These are phyloP conservation scores for Meda fulgida DNA, from an alignment of 2,797 vertebrate genomes.

Conservation along the genomic window DNA sequence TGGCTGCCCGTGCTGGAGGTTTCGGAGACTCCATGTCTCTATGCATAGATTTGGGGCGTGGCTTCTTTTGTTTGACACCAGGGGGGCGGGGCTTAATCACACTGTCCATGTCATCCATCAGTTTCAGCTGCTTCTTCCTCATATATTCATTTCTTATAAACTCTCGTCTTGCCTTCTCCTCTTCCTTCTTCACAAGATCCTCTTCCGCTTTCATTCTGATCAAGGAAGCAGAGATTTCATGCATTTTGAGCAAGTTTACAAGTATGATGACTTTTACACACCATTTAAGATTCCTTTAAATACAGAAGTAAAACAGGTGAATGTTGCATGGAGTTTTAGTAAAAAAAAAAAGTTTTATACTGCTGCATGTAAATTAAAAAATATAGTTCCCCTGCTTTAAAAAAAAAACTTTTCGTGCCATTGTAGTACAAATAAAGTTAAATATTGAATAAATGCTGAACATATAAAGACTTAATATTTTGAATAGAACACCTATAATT, in stretches of 20 bases:
- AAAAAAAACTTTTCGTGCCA: neutral
- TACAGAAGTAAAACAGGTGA: neutral
- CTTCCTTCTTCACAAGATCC: conserved; percentile 92
- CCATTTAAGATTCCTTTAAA: neutral
- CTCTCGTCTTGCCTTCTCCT: conserved; percentile 88
- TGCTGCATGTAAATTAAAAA: neutral
- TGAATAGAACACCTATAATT: neutral
- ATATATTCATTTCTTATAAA: conserved; percentile 94
- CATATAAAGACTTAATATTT: neutral
- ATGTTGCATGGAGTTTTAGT: neutral
- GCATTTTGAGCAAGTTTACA: neutral
- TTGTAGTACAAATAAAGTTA: neutral
- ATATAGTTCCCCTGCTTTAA: neutral
- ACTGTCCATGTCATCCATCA: conserved; percentile 94
- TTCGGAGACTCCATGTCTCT: conserved; percentile 89
- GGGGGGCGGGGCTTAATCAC: conserved; percentile 89
- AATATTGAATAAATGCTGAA: neutral
- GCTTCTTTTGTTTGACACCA: conserved; percentile 88
- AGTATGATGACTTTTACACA: neutral
- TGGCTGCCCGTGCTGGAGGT: conserved; percentile 81
- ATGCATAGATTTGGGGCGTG: conserved; percentile 95
- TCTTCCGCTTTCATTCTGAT: conserved; percentile 91
- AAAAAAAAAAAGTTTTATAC: neutral
- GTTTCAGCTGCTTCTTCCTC: conserved; percentile 92
- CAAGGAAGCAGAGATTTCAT: conserved; percentile 15